Base-by-base conservation (phyloP, 64 coral and sea anemone genomes). In the Porites australiensis region DNA sequence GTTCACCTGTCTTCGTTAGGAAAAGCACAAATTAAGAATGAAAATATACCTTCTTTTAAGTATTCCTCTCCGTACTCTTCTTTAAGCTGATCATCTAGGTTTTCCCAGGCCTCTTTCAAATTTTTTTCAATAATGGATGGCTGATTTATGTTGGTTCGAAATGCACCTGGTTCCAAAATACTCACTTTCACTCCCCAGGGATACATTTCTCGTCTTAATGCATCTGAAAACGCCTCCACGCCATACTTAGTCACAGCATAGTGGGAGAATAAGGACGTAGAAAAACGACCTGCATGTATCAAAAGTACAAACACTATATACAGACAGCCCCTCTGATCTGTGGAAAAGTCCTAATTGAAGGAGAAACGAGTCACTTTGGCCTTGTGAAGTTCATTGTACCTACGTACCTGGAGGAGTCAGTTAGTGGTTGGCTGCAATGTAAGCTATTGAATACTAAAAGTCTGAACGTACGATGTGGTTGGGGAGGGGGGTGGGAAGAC, bases 181-280 rank as follows among this genome's bases (percentile, higher is more conserved):
- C 57, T 82, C 15, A 82, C 79, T 66, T 82, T 82, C 14, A 62
- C 48, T 48, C 79, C 79, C 79, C 79, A 82, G 14, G 79, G 79
- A 63, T 60, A 12, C 44, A 82, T 66, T 48, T 82, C 79, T 48
- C 79, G 79, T 47, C 79, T 37, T 20, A 82, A n/a, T 2, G 79
- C 79, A 8, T 82, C 79, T 2, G 79, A 82, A 82, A 82, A 82
- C 20, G 79, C 79, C 62, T 82, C 18, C 55, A 82, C 79, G 11
- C 79, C 79, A 9, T 82, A 62, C 19, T 82, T 82, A 6, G 3
- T 82, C 0, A 62, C 20, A 13, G 79, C 2, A 16, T 82, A 82
- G 14, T 52, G 9, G 22, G 53, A 19, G 9, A 14, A 16, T 1
- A 63, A 5, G 9, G 13, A 47, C 0, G 3, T 15, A 3, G 58